Conservation (phyloP, 2,113 vertebrate species). For the Phylloscopus trochilus region DNA sequence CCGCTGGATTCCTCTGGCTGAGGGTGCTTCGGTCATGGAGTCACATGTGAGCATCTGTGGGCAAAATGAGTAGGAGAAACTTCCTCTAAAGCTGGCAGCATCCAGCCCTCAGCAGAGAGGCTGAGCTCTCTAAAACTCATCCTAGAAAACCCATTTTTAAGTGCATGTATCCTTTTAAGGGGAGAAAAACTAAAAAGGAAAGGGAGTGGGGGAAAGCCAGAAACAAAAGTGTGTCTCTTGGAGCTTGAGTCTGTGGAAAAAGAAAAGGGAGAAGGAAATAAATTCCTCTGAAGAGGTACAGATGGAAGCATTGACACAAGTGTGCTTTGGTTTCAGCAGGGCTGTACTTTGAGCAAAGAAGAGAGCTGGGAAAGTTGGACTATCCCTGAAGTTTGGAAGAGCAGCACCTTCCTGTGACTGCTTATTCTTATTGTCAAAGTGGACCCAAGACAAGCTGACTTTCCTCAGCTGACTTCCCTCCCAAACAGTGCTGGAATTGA, state of each 20-base stretch:
- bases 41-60: not conserved
- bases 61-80: not conserved
- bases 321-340: not conserved
- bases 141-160: not conserved
- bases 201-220: not conserved
- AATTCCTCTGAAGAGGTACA: not conserved
- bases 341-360: not conserved
- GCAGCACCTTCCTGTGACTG: not conserved
- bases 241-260: not conserved
- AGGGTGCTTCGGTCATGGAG: accelerated
- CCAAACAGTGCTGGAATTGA: not conserved
- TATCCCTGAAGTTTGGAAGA: not conserved
- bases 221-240: not conserved
- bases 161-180: not conserved
- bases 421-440: not conserved
- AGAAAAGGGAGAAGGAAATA: not conserved
- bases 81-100: not conserved
- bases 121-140: not conserved
- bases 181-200: not conserved
- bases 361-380: not conserved
- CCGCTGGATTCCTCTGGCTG: not conserved
- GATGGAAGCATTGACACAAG: accelerated
- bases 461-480: not conserved
- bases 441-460: not conserved
- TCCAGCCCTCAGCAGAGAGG: not conserved